Percentiles rank a stretch among this genome's conserved stretches.
Conservation (phyloP, 2,797 vertebrate genomes). For the Morus bassanus region DNA sequence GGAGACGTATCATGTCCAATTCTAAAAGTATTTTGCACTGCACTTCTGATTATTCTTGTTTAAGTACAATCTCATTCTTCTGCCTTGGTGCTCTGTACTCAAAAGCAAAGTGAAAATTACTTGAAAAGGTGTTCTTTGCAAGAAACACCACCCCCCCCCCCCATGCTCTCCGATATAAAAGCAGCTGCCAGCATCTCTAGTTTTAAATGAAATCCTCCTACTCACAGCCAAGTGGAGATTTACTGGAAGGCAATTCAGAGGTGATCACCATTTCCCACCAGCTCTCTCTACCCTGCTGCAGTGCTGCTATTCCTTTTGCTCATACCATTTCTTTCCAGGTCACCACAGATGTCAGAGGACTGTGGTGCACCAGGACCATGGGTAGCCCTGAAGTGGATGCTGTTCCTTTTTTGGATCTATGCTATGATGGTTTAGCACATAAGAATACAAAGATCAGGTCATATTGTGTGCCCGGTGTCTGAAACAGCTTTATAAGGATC, state of each 20-base stretch:
- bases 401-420: not conserved
- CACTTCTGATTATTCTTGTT: not conserved
- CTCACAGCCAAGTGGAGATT: not conserved
- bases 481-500: not conserved
- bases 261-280: conserved; percentile 3
- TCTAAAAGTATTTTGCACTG: not conserved
- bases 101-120: not conserved
- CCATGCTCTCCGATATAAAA: not conserved
- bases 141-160: too few relatives aligned
- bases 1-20: not conserved
- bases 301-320: not conserved
- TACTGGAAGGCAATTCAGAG: conserved; percentile 11
- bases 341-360: not conserved
- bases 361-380: not conserved
- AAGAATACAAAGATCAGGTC: not conserved
- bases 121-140: conserved; percentile 8
- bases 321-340: not conserved
- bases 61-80: not conserved
- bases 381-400: not conserved
- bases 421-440: not conserved
- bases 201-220: conserved; percentile 26
- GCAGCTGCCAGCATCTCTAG: conserved; percentile 5
- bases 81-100: not conserved
- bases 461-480: not conserved
- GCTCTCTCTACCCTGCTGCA: not conserved